Percentiles rank a stretch among this genome's conserved stretches.
These are phyloP conservation scores for Blastomussa wellsi DNA, from an alignment of 92 coral and sea anemone species.

Conservation along the genomic window DNA sequence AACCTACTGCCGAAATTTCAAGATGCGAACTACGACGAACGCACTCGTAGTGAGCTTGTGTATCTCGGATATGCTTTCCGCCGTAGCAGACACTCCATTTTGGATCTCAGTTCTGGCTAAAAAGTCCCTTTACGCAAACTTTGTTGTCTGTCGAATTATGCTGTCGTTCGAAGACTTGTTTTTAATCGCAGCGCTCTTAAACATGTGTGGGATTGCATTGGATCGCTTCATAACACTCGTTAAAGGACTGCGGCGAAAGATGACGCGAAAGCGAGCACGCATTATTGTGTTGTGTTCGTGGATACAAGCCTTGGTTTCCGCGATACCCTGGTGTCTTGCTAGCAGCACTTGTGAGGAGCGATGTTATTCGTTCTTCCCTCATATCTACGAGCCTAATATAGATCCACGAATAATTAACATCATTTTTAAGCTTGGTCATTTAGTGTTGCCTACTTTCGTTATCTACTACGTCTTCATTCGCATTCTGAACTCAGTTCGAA, in stretches of 20 bases:
- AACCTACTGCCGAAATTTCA: slow-evolving; percentile 72
- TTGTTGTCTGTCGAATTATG: slow-evolving; percentile 59
- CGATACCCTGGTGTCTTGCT: slow-evolving; percentile 72
- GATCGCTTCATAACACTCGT: slow-evolving; percentile 81
- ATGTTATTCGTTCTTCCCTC: slow-evolving; percentile 63
- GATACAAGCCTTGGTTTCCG: slow-evolving; percentile 66
- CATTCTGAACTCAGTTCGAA: slow-evolving; percentile 69
- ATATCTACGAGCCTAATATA: slow-evolving; percentile 68
- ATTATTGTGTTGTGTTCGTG: slow-evolving; percentile 68
- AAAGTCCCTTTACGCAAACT: slow-evolving; percentile 43
- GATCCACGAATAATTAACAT: slow-evolving; percentile 41
- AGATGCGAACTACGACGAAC: slow-evolving; percentile 85
- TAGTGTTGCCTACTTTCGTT: slow-evolving; percentile 59
- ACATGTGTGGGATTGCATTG: slow-evolving; percentile 81
- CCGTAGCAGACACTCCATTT: slow-evolving; percentile 73
- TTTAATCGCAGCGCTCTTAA: slow-evolving; percentile 72
- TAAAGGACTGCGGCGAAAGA: slow-evolving; percentile 70
- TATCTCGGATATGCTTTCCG: slow-evolving; percentile 72
- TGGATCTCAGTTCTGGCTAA: slow-evolving; percentile 59
- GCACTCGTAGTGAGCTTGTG: slow-evolving; percentile 79
- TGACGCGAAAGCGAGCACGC: slow-evolving; percentile 67
- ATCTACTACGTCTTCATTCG: slow-evolving; percentile 77
- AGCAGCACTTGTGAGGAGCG: slow-evolving; percentile 30
- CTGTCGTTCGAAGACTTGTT: slow-evolving; percentile 73
- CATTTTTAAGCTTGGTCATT: slow-evolving; percentile 48